These are phyloP conservation scores for Limosa lapponica DNA, from an alignment of 2,797 vertebrate genomes.

Conservation along the genomic window DNA sequence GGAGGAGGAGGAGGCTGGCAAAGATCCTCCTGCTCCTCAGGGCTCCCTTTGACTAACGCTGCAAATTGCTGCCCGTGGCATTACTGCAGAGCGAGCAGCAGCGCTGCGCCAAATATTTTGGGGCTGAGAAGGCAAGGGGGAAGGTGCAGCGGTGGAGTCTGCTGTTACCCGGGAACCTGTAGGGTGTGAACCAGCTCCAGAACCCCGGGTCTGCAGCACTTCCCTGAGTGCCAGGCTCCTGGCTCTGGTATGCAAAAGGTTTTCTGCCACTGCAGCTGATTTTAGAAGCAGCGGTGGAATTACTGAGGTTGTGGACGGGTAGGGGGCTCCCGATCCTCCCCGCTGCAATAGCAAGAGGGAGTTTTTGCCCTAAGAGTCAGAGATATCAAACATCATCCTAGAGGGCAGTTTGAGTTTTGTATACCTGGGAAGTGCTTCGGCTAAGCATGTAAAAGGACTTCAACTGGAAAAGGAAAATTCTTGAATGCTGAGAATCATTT, in stretches of 20 bases:
- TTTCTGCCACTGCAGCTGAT: neutral
- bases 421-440: neutral
- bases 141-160: accelerated
- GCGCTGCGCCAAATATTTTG: accelerated
- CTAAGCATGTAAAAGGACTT: neutral
- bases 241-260: neutral
- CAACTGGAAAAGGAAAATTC: neutral
- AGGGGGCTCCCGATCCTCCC: neutral
- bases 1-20: neutral
- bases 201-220: neutral
- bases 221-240: neutral
- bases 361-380: neutral
- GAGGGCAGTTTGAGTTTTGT: neutral
- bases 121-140: neutral
- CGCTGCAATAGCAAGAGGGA: neutral
- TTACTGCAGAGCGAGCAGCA: accelerated
- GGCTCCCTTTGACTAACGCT: accelerated
- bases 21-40: neutral
- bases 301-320: neutral
- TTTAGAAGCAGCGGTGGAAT: neutral
- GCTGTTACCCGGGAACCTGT: neutral
- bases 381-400: neutral
- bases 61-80: neutral
- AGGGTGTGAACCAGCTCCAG: neutral
- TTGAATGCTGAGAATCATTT: neutral